Evolutionary conservation across 2,797 vertebrate species (phyloP), one percentile per base, ranked within the genome.

Genomic region (Adrianichthys oophorus): DNA sequence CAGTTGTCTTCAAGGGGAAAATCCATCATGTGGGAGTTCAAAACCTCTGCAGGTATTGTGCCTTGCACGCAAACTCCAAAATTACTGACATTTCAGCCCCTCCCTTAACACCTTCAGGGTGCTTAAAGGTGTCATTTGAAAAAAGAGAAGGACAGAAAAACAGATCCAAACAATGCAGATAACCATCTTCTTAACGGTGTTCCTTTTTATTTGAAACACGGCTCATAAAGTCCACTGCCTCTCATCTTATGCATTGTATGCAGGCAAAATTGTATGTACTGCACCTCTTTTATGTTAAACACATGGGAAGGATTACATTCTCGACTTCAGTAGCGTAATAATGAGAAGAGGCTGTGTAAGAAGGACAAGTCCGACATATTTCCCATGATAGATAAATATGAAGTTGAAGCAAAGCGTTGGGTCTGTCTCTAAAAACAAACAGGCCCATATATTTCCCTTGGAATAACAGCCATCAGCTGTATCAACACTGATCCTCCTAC

Each of bases 401-500:
- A 84, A 90, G 81, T 89, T 89, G 90, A 90, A 91, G 79, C 89
- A 91, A 92, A 92, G 89, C 88, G 80, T 86, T 43, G 70, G 85
- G 90, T 85, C 90, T 92, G 90, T 93, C 83, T 92, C 74, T 89
- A 79, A 92, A 92, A 93, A 92, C 83, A 94, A 94, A 93, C 91
- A 93, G 81, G 74, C 81, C 89, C 87, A 91, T 90, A 93, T 92
- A 90, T 91, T 90, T 88, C 84, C 83, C 82, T 89, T 90, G 85
- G 81, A 90, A 92, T 89, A 94, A 92, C 91, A 92, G 87, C 81
- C 91, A 92, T 94, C 94, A 95, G 94, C 95, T 96, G 95, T 93
- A 89, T 90, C 94, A 95, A 95, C 89, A 94, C 69, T 86, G 90
- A 78, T 91, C 91, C 91, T 92, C 87, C 82, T 91, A 89, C 87